phyloP scores from a whole-genome alignment of 2,797 vertebrate species.

The Peromyscus nudipes region DNA sequence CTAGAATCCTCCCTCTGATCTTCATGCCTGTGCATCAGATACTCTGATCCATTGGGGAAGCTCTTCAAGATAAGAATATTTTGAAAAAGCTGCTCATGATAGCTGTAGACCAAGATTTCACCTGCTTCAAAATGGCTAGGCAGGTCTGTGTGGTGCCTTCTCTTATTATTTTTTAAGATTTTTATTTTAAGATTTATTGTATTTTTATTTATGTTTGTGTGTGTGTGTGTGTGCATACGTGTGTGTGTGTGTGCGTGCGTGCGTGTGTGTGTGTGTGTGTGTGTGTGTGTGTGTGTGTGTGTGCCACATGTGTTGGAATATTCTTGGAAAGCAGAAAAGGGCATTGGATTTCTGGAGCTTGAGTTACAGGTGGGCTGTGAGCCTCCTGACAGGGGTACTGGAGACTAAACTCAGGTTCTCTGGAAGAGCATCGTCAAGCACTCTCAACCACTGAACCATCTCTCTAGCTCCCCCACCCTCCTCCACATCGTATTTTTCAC shows the following conservation, averaged over 20 bases:
- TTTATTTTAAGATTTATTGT: too few relatives aligned
- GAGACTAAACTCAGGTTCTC: background rate
- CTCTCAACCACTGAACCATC: background rate
- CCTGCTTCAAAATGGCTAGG: conserved; percentile 13
- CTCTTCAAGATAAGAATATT: background rate
- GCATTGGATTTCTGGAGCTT: background rate
- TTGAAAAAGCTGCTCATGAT: background rate
- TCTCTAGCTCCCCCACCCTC: background rate
- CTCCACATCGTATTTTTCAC: background rate
- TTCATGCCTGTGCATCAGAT: background rate
- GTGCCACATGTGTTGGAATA: too few relatives aligned
- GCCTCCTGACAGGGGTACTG: background rate
- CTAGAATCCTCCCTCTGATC: background rate
- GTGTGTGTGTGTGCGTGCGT: too few relatives aligned
- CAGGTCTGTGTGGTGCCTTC: background rate
- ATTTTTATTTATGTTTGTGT: too few relatives aligned
- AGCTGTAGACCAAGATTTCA: background rate
- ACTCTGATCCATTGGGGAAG: background rate
- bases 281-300: too few relatives aligned
- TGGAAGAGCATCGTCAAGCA: background rate
- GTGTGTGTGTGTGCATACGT: too few relatives aligned
- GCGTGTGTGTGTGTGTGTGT: too few relatives aligned
- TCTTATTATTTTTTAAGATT: background rate
- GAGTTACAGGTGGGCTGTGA: background rate
- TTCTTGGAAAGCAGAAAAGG: background rate